phyloP scores from a whole-genome alignment of 2,113 vertebrate genomes.

The Phylloscopus trochilus region DNA sequence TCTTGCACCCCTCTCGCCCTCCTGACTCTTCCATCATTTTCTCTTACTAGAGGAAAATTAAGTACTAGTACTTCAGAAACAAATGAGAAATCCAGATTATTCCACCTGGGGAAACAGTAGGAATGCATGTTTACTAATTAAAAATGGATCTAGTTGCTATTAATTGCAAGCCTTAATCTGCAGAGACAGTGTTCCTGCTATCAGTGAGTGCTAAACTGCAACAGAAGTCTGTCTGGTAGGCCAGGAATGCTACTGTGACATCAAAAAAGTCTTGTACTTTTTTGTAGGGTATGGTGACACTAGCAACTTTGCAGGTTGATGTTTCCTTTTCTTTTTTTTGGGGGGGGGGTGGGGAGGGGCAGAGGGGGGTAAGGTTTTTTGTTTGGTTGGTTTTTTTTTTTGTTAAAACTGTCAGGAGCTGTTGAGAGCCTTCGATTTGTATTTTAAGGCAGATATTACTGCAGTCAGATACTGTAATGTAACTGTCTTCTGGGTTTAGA shows the following conservation, averaged over 20 bases:
- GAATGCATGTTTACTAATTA: neutral
- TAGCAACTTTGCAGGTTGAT: neutral
- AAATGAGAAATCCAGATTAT: neutral
- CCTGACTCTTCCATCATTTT: neutral
- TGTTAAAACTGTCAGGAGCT: neutral
- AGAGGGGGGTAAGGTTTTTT: fast-evolving
- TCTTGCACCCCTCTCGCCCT: fast-evolving
- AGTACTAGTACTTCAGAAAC: neutral
- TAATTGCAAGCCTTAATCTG: neutral
- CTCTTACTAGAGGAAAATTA: neutral
- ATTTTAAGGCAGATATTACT: neutral
- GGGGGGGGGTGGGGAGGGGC: too few species aligned
- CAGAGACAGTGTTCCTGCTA: neutral
- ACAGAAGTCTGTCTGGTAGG: neutral
- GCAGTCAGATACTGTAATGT: neutral
- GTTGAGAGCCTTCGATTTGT: neutral
- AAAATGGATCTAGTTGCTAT: neutral
- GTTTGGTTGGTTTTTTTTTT: neutral
- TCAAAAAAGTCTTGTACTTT: neutral
- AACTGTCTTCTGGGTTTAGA: neutral
- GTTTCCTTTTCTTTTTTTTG: neutral
- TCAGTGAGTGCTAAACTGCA: neutral
- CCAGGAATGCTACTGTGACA: neutral
- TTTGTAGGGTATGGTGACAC: neutral
- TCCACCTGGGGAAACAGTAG: neutral